Evolutionary conservation across 1,140 invertebrate species (phyloP), one percentile per base, ranked within the genome.

Genomic region (Lerema accius): DNA sequence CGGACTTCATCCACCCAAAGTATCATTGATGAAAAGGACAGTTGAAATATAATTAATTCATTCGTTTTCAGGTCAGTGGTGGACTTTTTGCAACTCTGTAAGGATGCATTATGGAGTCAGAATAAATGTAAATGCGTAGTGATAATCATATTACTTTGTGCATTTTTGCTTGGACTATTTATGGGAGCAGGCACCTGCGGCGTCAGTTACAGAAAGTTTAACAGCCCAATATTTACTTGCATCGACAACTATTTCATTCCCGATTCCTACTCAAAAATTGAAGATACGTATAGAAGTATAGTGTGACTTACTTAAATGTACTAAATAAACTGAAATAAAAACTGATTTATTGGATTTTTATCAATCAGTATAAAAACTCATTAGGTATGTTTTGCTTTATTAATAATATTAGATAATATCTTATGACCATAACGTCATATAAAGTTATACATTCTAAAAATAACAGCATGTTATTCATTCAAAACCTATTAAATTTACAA

Each of bases 101-200:
- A 76, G 60, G 75, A 79, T 32, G 32, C 69, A 49, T 14, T 81
- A 9, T 46, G 67, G 32, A 72, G 67, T 39, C 73, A 80, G 17
- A 79, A 82, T 40, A 84, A 72, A 71, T 76, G 61, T 45, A 60
- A 67, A 40, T 79, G 69, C 63, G 23, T 63, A 11, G 37, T 84
- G 23, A 4, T 77, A 23, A 10, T 73, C 35, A 58, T 82, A 0
- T 32, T 78, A 9, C 16, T 49, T 42, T 6, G 73, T 9, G 51
- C 69, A 0, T 89, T 86, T 50, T 19, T 80, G 0, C n/a, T 73
- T 17, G 86, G 86, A 0, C 14, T 87, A n/a, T 19, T 89, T 4
- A 35, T 89, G 19, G 86, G 84, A 6, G 78, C 80, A 49, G 80
- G 80, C 4, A 77, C 80, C 0, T 89, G 86, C 48, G 82, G 82